A percentile compares a stretch with the other conserved stretches of the same genome.
phyloP scores from a whole-genome alignment of 1,140 invertebrate genomes.

The Ladona fulva region DNA sequence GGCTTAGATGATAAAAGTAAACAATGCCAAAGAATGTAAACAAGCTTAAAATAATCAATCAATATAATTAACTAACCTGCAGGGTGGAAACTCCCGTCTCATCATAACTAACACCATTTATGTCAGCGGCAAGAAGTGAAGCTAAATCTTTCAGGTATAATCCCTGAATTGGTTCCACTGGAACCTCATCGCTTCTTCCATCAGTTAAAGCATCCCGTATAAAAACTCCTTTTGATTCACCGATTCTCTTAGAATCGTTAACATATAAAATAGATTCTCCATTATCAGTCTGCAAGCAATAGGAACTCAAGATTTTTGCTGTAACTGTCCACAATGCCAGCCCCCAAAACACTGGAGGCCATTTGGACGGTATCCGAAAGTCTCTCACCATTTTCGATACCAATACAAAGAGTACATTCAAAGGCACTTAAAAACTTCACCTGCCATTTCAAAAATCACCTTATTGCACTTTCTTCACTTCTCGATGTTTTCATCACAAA shows the following conservation, averaged over 20 bases:
- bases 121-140: constrained; percentile 12
- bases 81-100: constrained; percentile 25
- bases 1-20: too few species aligned
- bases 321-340: neutral
- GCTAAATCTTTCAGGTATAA: constrained; percentile 32
- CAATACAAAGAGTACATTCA: neutral
- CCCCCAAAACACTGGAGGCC: neutral
- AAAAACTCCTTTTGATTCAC: neutral
- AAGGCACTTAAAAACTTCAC: neutral
- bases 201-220: neutral
- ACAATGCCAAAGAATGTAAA: too few species aligned
- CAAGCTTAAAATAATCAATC: neutral
- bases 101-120: constrained; percentile 16
- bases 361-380: neutral
- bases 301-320: neutral
- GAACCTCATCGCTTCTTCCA: neutral
- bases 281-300: neutral
- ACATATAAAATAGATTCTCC: neutral
- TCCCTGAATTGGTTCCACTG: constrained; percentile 25
- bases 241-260: neutral
- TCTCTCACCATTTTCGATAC: neutral
- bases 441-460: neutral
- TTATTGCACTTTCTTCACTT: neutral
- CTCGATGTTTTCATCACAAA: neutral
- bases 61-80: constrained; percentile 32